phyloP scores from a whole-genome alignment of 2,113 vertebrate genomes.

The Mus pahari region DNA sequence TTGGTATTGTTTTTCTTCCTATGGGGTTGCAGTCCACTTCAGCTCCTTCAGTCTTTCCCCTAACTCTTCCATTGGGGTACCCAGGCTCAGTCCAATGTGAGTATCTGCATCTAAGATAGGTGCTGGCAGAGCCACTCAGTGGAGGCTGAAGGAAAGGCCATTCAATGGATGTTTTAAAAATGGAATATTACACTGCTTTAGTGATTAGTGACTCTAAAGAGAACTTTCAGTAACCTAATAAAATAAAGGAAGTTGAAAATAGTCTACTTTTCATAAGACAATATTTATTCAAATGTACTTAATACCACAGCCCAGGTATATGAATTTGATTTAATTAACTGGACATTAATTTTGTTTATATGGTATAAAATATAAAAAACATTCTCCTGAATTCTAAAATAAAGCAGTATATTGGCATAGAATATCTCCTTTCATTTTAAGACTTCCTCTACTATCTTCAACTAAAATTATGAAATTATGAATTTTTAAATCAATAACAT shows the following conservation, averaged over 20 bases:
- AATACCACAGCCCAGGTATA: background rate
- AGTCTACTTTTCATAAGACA: background rate
- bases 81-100: too few relatives aligned
- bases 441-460: background rate
- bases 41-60: too few relatives aligned
- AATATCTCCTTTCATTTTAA: slow-evolving; percentile 1
- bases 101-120: too few relatives aligned
- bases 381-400: background rate
- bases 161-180: background rate
- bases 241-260: background rate
- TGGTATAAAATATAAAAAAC: background rate
- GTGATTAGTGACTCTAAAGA: background rate
- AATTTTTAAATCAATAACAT: background rate
- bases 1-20: too few relatives aligned
- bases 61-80: too few relatives aligned
- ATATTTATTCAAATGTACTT: slow-evolving; percentile 28
- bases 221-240: slow-evolving; percentile 25
- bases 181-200: background rate
- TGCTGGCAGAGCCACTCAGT: too few relatives aligned
- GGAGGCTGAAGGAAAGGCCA: background rate
- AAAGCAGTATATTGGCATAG: slow-evolving; percentile 1
- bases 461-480: slow-evolving; percentile 40
- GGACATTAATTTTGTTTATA: slow-evolving; percentile 46
- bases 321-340: slow-evolving; percentile 40
- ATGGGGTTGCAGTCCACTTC: too few relatives aligned